These are phyloP conservation scores for Stylophora pistillata DNA, from an alignment of 64 coral and sea anemone species.

Conservation along the genomic window DNA sequence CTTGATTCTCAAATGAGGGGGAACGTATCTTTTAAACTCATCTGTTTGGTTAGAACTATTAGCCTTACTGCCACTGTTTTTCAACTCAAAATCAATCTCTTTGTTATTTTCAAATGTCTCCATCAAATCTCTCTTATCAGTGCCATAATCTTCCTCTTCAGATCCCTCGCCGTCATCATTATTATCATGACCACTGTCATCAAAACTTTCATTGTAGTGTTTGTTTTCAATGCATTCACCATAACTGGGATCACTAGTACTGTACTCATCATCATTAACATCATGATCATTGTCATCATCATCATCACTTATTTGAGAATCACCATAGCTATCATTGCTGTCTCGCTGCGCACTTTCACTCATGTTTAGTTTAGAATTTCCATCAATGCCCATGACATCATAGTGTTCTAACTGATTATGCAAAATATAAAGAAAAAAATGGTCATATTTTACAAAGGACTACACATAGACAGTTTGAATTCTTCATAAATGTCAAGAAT, in stretches of 20 bases:
- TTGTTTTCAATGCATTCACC: not conserved
- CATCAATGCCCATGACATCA: not conserved
- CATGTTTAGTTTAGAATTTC: not conserved
- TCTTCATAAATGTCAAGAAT: too few relatives aligned
- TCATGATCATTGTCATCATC: not conserved
- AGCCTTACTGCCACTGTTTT: not conserved
- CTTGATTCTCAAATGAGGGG: conserved; percentile 81
- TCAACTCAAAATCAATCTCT: not conserved
- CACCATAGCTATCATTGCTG: not conserved
- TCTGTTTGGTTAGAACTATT: not conserved
- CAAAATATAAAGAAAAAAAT: not conserved
- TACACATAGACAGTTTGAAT: not conserved
- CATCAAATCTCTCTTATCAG: not conserved
- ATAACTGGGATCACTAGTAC: not conserved
- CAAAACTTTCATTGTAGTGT: not conserved
- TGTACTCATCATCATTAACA: conserved; percentile 1
- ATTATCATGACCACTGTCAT: not conserved
- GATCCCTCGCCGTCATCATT: not conserved
- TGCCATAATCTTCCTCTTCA: not conserved
- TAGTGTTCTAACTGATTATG: not conserved
- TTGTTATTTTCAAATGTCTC: not conserved
- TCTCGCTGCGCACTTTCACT: not conserved
- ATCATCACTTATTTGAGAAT: not conserved
- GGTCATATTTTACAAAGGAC: not conserved
- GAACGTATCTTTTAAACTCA: conserved; percentile 65